Conservation (phyloP, 2,113 vertebrate species). For the Syngnathoides biaculeatus region DNA sequence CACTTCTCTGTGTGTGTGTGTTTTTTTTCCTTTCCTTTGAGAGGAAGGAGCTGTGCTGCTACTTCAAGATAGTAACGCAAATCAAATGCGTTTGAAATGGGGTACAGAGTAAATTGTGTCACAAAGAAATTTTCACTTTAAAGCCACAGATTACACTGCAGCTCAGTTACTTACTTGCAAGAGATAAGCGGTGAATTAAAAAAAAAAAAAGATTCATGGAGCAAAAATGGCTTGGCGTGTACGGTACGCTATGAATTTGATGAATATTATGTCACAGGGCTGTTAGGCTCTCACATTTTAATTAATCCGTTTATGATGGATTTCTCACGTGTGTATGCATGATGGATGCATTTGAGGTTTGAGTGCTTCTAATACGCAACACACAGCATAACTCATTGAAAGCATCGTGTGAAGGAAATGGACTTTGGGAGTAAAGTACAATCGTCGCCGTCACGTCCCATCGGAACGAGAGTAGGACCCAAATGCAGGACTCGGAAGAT, state of each 20-base stretch:
- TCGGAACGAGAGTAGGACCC: no score
- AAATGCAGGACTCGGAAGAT: no score
- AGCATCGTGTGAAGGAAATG: slow-evolving; percentile 8
- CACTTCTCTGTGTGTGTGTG: slow-evolving; percentile 39
- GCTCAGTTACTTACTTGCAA: slow-evolving; percentile 17
- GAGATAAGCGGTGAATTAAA: slow-evolving; percentile 37
- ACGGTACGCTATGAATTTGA: slow-evolving; percentile 10
- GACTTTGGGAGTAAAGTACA: background rate
- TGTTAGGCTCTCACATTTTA: slow-evolving; percentile 28
- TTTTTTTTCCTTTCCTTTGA: slow-evolving; percentile 25
- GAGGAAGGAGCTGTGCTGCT: slow-evolving; percentile 35
- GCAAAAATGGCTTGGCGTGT: slow-evolving; percentile 30
- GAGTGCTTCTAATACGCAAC: slow-evolving; percentile 14
- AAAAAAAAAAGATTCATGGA: slow-evolving; percentile 15
- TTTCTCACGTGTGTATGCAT: slow-evolving; percentile 14
- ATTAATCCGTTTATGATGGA: slow-evolving; percentile 24
- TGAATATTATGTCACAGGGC: slow-evolving; percentile 20
- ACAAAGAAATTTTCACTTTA: slow-evolving; percentile 53
- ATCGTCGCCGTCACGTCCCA: background rate
- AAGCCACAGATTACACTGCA: slow-evolving; percentile 54
- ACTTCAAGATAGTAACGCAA: slow-evolving; percentile 32
- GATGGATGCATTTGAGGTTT: slow-evolving; percentile 27
- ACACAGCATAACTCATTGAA: slow-evolving; percentile 14
- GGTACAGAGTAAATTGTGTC: slow-evolving; percentile 39
- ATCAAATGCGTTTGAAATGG: slow-evolving; percentile 40